Evolutionary conservation across 2,113 vertebrate species (phyloP).

Genomic region (Mungos mungo): DNA sequence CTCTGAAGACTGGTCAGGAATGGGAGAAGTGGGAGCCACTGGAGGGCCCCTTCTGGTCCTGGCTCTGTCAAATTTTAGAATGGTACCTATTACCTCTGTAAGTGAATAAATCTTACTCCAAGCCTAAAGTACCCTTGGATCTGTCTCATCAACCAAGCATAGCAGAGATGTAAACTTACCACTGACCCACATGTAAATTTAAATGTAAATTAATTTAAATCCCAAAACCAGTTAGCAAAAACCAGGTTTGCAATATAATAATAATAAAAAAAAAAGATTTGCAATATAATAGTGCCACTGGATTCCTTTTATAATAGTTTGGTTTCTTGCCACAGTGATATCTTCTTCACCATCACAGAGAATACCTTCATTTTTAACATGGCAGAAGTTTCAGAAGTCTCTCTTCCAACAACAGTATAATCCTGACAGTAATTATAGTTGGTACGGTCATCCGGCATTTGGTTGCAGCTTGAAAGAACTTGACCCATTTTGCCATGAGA

Average conservation of each 20-base stretch:
- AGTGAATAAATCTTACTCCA: background rate
- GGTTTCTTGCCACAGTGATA: constrained; percentile 70
- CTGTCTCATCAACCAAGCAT: background rate
- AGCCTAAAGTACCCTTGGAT: background rate
- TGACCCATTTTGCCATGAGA: constrained; percentile 79
- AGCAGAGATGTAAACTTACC: background rate
- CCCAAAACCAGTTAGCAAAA: constrained; percentile 92
- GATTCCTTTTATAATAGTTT: constrained; percentile 89
- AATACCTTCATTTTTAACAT: constrained; percentile 83
- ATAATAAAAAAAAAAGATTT: constrained; percentile 89
- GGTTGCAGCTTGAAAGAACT: constrained; percentile 80
- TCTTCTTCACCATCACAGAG: constrained; percentile 75
- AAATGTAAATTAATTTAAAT: constrained; percentile 57
- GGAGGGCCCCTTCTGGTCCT: constrained; percentile 4
- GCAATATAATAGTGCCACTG: constrained; percentile 88
- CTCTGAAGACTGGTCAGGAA: background rate
- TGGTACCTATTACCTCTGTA: constrained; percentile 2
- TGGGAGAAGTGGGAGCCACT: background rate
- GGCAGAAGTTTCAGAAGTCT: constrained; percentile 86
- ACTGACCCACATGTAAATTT: background rate
- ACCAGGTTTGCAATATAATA: constrained; percentile 88
- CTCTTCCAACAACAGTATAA: constrained; percentile 81
- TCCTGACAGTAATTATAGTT: constrained; percentile 81
- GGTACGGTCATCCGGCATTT: constrained; percentile 77
- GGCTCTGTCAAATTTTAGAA: background rate